phyloP scores from a whole-genome alignment of 2,113 vertebrate species.

The Paracanthobrama guichenoti region DNA sequence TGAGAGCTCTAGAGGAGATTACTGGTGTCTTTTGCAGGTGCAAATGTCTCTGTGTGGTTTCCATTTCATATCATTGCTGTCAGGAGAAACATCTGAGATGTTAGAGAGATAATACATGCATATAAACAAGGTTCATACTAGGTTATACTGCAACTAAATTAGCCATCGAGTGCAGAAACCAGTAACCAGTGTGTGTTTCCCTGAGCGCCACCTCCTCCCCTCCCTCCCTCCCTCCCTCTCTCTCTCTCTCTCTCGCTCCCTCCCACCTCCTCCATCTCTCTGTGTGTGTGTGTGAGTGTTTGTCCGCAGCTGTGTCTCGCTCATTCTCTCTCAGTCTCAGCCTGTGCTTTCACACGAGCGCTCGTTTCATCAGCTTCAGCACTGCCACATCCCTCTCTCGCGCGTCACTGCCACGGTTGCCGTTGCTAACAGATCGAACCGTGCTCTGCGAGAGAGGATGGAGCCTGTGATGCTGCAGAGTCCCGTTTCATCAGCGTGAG shows the following conservation, averaged over 20 bases:
- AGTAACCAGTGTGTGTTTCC: background rate
- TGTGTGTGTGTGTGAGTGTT: background rate
- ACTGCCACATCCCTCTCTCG: slow-evolving; percentile 43
- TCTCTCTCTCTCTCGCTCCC: background rate
- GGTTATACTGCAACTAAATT: background rate
- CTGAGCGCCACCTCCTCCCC: background rate
- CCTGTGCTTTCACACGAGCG: slow-evolving; percentile 70
- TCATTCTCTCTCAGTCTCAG: slow-evolving; percentile 58
- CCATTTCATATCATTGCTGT: background rate
- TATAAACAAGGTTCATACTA: too few relatives aligned
- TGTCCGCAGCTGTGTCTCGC: slow-evolving; percentile 12
- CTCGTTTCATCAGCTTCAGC: slow-evolving; percentile 60
- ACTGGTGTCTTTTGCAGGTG: too few relatives aligned
- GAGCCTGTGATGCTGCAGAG: slow-evolving; percentile 16
- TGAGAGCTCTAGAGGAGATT: too few relatives aligned
- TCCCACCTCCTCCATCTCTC: background rate
- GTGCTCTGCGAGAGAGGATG: background rate
- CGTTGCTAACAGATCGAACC: background rate
- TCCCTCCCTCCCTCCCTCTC: background rate
- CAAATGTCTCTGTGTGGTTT: too few relatives aligned
- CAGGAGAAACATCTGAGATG: background rate
- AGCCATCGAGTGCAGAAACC: background rate
- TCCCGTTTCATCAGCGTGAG: background rate
- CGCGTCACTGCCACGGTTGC: background rate
- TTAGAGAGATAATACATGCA: too few relatives aligned